Base-by-base conservation (phyloP, 2,888 invertebrate genomes). In the Asteroscopus sphinx region DNA sequence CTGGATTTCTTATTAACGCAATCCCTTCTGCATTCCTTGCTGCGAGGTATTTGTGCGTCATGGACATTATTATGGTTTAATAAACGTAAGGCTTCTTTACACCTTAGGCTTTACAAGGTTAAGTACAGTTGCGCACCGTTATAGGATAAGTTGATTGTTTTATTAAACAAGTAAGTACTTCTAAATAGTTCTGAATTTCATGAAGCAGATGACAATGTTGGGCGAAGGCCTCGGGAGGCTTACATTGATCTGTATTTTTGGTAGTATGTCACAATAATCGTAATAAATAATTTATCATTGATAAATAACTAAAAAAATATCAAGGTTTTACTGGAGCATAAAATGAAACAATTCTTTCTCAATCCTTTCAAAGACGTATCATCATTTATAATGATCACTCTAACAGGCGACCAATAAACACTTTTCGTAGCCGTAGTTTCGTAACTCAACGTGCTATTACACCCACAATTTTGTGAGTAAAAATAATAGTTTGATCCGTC, bases 1-100 rank as follows among this genome's bases (percentile, higher is more conserved):
- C 62, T 68, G 70, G 75, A 74, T 66, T 77, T 80, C 65, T 81
- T 73, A 74, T 73, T 70, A 73, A 66, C 57, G 65, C 77, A 81
- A 81, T 80, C 77, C 72, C 78, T 86, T 86, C 86, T 85, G 75
- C 85, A 74, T 86, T 81, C 80, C 74, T 83, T 77, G 70, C 12
- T 68, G 44, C 56, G 52, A 66, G 86, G 87, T 84, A 89, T 86
- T 79, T 74, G 47, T 53, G 67, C 69, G 68, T 79, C 62, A 40
- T 44, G 60, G 57, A 68, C 74, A 75, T 79, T 79, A 66, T 80
- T 83, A 76, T 69, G 76, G 74, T 76, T 79, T 81, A 76, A 76
- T 72, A 74, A 74, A 42, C 65, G 62, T 79, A 81, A 65, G 87
- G 85, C 79, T 88, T 88, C 86, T 71, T 51, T 47, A 35, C 46